Evolutionary conservation across 1,140 invertebrate species (phyloP), one percentile per base, ranked within the genome.

Genomic region (Cydia amplana): DNA sequence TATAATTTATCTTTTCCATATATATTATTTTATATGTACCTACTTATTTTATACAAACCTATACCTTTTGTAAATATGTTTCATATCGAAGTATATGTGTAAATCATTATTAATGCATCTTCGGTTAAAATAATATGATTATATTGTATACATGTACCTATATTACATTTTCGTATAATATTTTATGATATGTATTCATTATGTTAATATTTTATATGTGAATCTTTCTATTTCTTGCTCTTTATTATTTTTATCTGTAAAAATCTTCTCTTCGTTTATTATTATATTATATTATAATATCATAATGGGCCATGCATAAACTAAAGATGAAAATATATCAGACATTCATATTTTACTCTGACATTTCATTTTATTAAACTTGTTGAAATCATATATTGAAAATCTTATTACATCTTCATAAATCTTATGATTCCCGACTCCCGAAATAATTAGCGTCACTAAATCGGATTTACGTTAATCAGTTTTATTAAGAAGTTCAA

Each of bases 41-140:
- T 32, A 32, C 3, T 1, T 36, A 36, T 40, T 40, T 40, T 10
- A 46, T 16, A 46, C 12, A n/a, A n/a, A 46, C 14, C 77, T 82
- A 80, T 82, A 70, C 74, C 87, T 91, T 91, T 87, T 92, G 90
- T 91, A 92, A 88, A 92, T 91, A 92, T 84, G 78, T 80, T 88
- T 90, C 84, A 72, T 89, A 87, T 88, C 40, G 76, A 80, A 81
- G 55, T 60, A 60, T 60, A 60, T 60, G 55, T 72, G 85, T 90
- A 86, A 83, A 82, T 84, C 81, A 82, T 86, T 91, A 74, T 89
- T 89, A 84, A 89, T 84, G 79, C 82, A 84, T 87, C 84, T 87
- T 87, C 81, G 40, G 83, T 83, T 84, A 65, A 83, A 63, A 60
- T 78, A 63, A 60, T 78, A 78, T 83, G 79, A 64, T 79, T 83